Evolutionary conservation across 1,140 invertebrate species (phyloP), one percentile per base, ranked within the genome.

Genomic region (Cepaea nemoralis): DNA sequence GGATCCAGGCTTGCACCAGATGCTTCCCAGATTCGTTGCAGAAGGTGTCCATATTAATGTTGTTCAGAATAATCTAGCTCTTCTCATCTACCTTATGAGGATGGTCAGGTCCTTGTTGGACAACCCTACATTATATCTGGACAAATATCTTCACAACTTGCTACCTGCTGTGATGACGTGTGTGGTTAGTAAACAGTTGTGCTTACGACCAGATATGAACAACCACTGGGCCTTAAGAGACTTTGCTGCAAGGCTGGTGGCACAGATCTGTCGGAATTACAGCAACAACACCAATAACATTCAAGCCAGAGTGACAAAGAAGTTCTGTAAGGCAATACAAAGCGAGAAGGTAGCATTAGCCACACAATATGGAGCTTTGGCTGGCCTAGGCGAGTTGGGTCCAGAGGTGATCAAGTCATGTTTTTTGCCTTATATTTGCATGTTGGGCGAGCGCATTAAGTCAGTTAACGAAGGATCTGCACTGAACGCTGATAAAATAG

Each of bases 161-260:
- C 96, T 99, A 84, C 98, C 98, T 3, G 96, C 98, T 14, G 97
- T 99, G 12, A 95, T 95, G 63, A 99, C 98, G 0, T 99, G 98
- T 91, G 98, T 99, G 86, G 96, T 99, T 0, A 98, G 97, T 69
- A 95, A 97, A 86, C 97, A 99, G 91, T 92, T 99, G 16, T 99
- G 98, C 90, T 94, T 96, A 92, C 93, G 97, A 77, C 98, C 98
- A 0, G 98, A 99, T 90, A 93, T 96, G 83, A 98, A 99, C 89
- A 99, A 99, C 91, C 98, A 99, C 91, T 99, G 98, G 98, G 98
- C 98, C 0, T 91, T 99, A 27, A 92, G 99, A 63, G 98, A 99
- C 91, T 99, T 99, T 93, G 97, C 98, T 5, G 96, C 97, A 0
- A 93, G 97, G 39, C 93, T 99, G 0, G 97, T 99, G 94, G 94